A percentile compares a stretch with the other conserved stretches of the same genome.
phyloP scores from a whole-genome alignment of 2,113 vertebrate species.

The Falcunculus frontatus region DNA sequence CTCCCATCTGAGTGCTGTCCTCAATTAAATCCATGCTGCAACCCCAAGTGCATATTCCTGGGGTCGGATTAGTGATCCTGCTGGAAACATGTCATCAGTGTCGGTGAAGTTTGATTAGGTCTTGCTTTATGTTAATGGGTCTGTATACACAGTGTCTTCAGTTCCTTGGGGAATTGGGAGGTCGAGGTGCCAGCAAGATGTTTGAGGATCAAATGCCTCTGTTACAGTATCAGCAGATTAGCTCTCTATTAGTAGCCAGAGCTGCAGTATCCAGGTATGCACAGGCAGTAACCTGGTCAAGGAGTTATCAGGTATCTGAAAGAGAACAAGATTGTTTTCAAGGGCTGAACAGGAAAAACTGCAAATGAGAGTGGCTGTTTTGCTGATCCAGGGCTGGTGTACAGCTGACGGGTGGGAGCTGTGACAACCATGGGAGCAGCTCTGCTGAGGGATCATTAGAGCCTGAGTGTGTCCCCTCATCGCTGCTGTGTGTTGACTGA shows the following conservation, averaged over 20 bases:
- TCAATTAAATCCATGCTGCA: background rate
- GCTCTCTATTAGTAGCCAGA: background rate
- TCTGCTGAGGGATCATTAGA: background rate
- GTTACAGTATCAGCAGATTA: background rate
- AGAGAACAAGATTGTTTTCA: background rate
- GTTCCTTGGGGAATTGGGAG: background rate
- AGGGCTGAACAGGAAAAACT: background rate
- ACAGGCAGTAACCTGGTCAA: background rate
- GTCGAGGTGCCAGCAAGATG: background rate
- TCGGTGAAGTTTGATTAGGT: background rate
- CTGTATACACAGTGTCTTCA: background rate
- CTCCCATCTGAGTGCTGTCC: background rate
- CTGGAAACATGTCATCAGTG: background rate
- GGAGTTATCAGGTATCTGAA: background rate
- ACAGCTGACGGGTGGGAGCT: background rate
- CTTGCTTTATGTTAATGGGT: background rate
- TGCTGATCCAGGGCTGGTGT: background rate
- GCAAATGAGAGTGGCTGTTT: background rate
- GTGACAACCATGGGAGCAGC: fast-evolving
- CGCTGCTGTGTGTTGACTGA: fast-evolving
- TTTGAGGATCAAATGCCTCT: background rate
- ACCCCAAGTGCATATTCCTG: background rate
- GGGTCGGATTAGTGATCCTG: background rate
- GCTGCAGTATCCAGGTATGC: background rate
- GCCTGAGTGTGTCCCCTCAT: fast-evolving